Evolutionary conservation across 2,888 invertebrate species (phyloP), one percentile per base, ranked within the genome.

Genomic region (Cyrtodaria siliqua): DNA sequence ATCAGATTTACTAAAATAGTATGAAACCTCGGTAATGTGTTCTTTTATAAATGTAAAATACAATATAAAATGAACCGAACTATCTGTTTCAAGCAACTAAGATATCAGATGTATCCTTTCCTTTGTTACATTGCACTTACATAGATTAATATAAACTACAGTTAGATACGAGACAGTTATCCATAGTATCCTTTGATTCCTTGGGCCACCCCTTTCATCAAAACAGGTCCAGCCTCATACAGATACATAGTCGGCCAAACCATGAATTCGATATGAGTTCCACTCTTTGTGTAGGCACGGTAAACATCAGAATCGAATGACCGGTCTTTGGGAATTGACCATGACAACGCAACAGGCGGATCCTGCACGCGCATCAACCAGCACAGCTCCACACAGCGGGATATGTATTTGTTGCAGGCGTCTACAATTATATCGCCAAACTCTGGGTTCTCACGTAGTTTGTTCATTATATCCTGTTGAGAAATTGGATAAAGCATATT

Each of bases 341-440:
- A 81, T 8, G 53, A 50, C 44, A 81, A 33, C 18, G 42, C 26
- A 1, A 67, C 59, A 4, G 81, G 77, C 0, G 81, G 81, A 47
- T 81, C 81, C 52, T 81, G 81, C 16, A 81, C 64, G 16, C 77
- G 23, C 70, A 78, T 73, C 12, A 66, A 18, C 78, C 78, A 78
- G 24, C 78, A 78, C 50, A 78, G 38, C 53, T 78, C 78, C 23
- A 73, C 66, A 23, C 73, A 73, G 56, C 52, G 56, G 6, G 55
- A 27, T 2, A 81, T 77, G 57, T 70, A 81, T 0, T 50, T 14
- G 23, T 47, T 57, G 27, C 77, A 74, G 3, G 68, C 68, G 18
- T 76, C 63, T 0, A 81, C 56, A 23, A 71, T 55, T 33, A 55
- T 53, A 12, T 74, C 77, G 1, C 50, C 74, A 23, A 81, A 74